Evolutionary conservation across 2,888 invertebrate genomes (phyloP).

Genomic region (Limnephilus lunatus): DNA sequence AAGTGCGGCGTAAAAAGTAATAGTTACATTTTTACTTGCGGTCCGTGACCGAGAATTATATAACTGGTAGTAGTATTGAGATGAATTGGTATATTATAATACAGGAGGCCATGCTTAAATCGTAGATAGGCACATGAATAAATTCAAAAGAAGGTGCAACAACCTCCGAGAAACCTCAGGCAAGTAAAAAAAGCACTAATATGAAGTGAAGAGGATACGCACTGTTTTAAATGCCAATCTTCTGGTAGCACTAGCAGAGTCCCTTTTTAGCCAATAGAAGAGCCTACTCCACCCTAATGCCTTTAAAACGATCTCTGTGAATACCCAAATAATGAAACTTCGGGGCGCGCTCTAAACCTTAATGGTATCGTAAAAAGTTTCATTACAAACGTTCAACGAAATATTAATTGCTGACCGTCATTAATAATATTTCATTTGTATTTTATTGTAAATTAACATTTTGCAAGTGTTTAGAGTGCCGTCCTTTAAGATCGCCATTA

Average conservation of each 20-base stretch:
- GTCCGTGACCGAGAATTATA: too few species aligned
- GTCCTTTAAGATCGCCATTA: not conserved
- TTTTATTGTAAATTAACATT: conserved; percentile 12
- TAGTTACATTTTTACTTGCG: not conserved
- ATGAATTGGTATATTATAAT: too few species aligned
- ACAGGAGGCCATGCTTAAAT: too few species aligned
- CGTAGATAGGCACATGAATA: too few species aligned
- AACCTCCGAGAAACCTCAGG: too few species aligned
- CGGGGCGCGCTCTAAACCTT: conserved; percentile 8
- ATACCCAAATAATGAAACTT: conserved; percentile 22
- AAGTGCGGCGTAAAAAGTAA: not conserved
- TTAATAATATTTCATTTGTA: conserved; percentile 22
- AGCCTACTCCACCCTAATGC: not conserved
- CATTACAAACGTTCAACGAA: conserved; percentile 29
- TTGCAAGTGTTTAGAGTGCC: not conserved
- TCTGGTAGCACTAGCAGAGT: not conserved
- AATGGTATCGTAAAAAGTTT: conserved; percentile 24
- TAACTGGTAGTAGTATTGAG: too few species aligned
- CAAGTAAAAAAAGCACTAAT: too few species aligned
- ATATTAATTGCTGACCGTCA: conserved; percentile 26
- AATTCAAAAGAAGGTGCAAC: too few species aligned
- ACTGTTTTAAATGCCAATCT: not conserved
- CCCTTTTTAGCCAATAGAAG: not conserved
- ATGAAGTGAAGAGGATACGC: not conserved
- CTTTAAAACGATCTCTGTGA: conserved; percentile 21